Evolutionary conservation across 2,113 vertebrate genomes (phyloP).

Genomic region (Sinocyclocheilus anophthalmus): DNA sequence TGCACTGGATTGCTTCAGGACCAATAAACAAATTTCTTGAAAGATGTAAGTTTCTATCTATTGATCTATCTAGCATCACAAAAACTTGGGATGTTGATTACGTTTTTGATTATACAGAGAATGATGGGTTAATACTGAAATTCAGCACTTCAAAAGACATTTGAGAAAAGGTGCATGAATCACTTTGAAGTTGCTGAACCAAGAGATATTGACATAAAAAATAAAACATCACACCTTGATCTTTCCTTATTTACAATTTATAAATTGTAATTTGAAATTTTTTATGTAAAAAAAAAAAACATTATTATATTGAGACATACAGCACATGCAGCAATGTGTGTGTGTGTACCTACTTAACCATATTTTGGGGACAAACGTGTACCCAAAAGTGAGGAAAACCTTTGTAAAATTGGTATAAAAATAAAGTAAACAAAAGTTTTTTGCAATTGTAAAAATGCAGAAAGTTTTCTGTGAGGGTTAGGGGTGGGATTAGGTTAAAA

Average conservation of each 20-base stretch:
- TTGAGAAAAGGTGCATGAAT: slow-evolving; percentile 80
- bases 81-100: slow-evolving; percentile 1
- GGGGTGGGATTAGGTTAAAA: too few species aligned
- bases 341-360: too few species aligned
- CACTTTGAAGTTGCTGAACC: slow-evolving; percentile 72
- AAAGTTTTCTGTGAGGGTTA: too few species aligned
- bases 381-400: too few species aligned
- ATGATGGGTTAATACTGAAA: slow-evolving; percentile 59
- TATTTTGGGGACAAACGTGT: too few species aligned
- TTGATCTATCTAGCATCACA: background rate
- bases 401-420: too few species aligned
- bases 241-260: background rate
- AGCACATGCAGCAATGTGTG: too few species aligned
- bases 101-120: slow-evolving; percentile 19
- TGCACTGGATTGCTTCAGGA: slow-evolving; percentile 35
- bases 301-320: background rate
- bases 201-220: slow-evolving; percentile 43
- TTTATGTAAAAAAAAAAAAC: background rate
- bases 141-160: slow-evolving; percentile 71
- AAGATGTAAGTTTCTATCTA: background rate
- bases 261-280: background rate
- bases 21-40: slow-evolving; percentile 1
- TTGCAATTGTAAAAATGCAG: too few species aligned
- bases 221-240: slow-evolving; percentile 69
- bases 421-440: too few species aligned